A percentile compares a stretch with the other conserved stretches of the same genome.
Conservation (phyloP, 2,888 invertebrate species). For the Parascotia fuliginaria region DNA sequence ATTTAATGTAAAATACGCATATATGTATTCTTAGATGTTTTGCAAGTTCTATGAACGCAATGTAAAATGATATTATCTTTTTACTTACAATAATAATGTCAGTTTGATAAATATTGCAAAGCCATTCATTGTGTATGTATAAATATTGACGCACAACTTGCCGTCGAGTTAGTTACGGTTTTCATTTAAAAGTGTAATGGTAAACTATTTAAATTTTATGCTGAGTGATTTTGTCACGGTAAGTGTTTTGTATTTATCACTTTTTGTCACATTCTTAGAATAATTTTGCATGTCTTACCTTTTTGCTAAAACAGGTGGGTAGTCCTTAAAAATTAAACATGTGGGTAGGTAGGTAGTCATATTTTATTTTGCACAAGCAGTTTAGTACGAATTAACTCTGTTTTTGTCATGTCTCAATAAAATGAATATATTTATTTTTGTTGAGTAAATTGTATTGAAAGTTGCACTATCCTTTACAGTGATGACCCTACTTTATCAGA, state of each 20-base stretch:
- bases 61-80: slow-evolving; percentile 16
- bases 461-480: slow-evolving; percentile 35
- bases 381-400: no score
- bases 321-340: no score
- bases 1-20: not conserved
- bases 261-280: not conserved
- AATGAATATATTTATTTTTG: not conserved
- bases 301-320: not conserved
- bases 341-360: no score
- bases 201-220: slow-evolving; percentile 24
- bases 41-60: slow-evolving; percentile 9
- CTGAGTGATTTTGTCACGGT: slow-evolving; percentile 35
- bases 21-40: slow-evolving; percentile 4
- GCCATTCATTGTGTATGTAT: slow-evolving; percentile 18
- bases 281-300: not conserved
- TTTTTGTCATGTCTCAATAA: not conserved
- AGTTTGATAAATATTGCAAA: slow-evolving; percentile 29
- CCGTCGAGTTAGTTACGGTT: not conserved
- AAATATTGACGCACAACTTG: slow-evolving; percentile 1
- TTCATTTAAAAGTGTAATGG: slow-evolving; percentile 26
- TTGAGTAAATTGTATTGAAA: slow-evolving; percentile 15
- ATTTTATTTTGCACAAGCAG: no score
- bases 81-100: slow-evolving; percentile 11
- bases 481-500: slow-evolving; percentile 53
- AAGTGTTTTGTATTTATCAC: slow-evolving; percentile 6